Evolutionary conservation across 2,888 invertebrate genomes (phyloP).

Genomic region (Morpho achilles): DNA sequence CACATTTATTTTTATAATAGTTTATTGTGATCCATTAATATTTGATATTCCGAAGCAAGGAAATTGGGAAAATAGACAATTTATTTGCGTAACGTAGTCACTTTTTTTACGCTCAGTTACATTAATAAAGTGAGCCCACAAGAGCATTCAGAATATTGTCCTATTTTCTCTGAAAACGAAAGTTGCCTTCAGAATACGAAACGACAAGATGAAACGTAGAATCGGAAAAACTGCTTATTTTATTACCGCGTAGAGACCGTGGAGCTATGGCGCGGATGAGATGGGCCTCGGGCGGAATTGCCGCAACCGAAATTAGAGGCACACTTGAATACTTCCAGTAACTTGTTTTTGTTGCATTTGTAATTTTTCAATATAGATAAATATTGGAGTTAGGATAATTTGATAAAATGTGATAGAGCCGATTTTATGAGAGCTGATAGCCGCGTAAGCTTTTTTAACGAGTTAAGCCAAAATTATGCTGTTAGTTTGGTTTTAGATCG

Average conservation of each 20-base stretch:
- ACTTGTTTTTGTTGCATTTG: constrained; percentile 21
- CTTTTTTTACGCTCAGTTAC: neutral
- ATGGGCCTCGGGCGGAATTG: constrained; percentile 51
- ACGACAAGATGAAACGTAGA: constrained; percentile 67
- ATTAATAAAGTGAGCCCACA: constrained; percentile 36
- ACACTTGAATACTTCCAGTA: constrained; percentile 28
- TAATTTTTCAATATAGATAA: constrained; percentile 6
- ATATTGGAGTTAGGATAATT: neutral
- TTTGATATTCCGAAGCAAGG: neutral
- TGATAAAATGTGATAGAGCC: too few relatives aligned
- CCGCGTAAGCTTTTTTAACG: too few relatives aligned
- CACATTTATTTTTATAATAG: too few relatives aligned
- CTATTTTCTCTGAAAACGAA: constrained; percentile 53
- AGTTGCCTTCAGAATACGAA: constrained; percentile 60
- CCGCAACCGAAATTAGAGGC: constrained; percentile 54
- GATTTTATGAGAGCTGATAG: too few relatives aligned
- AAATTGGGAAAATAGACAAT: neutral
- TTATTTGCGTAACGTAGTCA: too few relatives aligned
- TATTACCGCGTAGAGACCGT: constrained; percentile 46
- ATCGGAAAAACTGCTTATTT: constrained; percentile 77
- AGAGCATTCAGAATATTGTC: constrained; percentile 40
- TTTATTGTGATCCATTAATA: too few relatives aligned
- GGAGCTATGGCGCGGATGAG: constrained; percentile 54
- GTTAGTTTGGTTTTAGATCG: too few relatives aligned
- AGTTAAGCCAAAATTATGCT: too few relatives aligned